A percentile compares a stretch with the other conserved stretches of the same genome.
These are phyloP conservation scores for Coreoperca whiteheadi DNA, from an alignment of 2,113 vertebrate species.

Conservation along the genomic window DNA sequence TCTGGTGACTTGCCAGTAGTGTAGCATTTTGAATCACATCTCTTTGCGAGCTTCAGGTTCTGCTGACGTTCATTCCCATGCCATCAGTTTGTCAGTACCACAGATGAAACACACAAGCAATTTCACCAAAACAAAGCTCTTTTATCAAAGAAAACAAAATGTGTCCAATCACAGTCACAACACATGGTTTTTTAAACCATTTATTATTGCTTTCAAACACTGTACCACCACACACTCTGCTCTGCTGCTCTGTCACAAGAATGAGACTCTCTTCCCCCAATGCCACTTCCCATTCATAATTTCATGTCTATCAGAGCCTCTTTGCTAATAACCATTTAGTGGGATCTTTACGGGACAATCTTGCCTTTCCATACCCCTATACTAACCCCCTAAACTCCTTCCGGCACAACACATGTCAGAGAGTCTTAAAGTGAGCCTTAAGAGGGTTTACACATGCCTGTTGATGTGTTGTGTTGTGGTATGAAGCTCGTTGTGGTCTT, in stretches of 20 bases:
- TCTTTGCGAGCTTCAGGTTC: neutral
- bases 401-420: slow-evolving; percentile 70
- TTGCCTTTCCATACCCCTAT: slow-evolving; percentile 45
- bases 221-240: slow-evolving; percentile 1
- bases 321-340: slow-evolving; percentile 60
- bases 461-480: slow-evolving; percentile 72
- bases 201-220: slow-evolving; percentile 50
- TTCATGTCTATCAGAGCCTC: slow-evolving; percentile 38
- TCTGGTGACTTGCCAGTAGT: neutral
- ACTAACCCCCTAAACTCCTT: slow-evolving; percentile 60
- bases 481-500: slow-evolving; percentile 68
- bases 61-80: slow-evolving; percentile 32
- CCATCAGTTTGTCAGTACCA: slow-evolving; percentile 25
- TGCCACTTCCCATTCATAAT: slow-evolving; percentile 39
- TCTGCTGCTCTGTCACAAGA: slow-evolving; percentile 11
- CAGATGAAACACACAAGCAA: slow-evolving; percentile 25
- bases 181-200: slow-evolving; percentile 7
- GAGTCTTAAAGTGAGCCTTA: slow-evolving; percentile 62
- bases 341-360: slow-evolving; percentile 55
- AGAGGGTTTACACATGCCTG: slow-evolving; percentile 72
- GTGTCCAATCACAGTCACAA: slow-evolving; percentile 44
- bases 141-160: slow-evolving; percentile 36
- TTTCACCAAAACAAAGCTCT: slow-evolving; percentile 24
- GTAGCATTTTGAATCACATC: slow-evolving; percentile 3
- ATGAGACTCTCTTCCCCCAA: neutral